Evolutionary conservation across 2,888 invertebrate genomes (phyloP), one percentile per base, ranked within the genome.

Genomic region (Gymnocheta viridis): DNA sequence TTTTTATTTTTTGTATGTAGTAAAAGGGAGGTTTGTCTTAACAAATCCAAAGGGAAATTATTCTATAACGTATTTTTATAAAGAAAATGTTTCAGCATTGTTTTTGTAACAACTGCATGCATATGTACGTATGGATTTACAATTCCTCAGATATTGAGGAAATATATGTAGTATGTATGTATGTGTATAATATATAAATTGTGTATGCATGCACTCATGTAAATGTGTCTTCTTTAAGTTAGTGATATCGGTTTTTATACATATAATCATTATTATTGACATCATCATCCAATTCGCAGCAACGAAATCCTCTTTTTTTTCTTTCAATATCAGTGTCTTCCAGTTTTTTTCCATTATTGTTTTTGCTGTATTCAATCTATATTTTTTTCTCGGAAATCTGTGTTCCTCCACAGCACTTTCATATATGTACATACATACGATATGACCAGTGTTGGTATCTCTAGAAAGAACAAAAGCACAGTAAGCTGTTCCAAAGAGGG

Each of bases 241-340:
- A 81, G 84, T 77, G 80, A 77, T 84, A 84, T 84, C 80, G 80
- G 47, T 80, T 67, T 56, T 77, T 84, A 74, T 81, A 74, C 81
- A 74, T 81, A 74, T 72, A 72, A 66, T 72, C 47, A 81, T 74
- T 64, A 70, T 70, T 64, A 64, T 35, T 56, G 54, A 22, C 51
- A 41, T 62, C 44, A 58, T 70, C 32, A 29, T 32, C 27, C 56
- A 32, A 27, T 19, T 24, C 32, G 60, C 67, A 66, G 80, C 58
- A 73, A 44, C 49, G 74, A 49, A 44, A 17, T 44, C 27, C 29
- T 44, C 10, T 82, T 44, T 54, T 67, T 58, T 44, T 24, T 56
- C 22, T 44, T 62, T 44, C 29, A 56, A 27, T 54, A 67, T 27
- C 67, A 60, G 32, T 51, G 44, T 32, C 22, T 70, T 24, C 5